These are phyloP conservation scores for Urocolius indicus DNA, from an alignment of 2,113 vertebrate species.

Conservation along the genomic window DNA sequence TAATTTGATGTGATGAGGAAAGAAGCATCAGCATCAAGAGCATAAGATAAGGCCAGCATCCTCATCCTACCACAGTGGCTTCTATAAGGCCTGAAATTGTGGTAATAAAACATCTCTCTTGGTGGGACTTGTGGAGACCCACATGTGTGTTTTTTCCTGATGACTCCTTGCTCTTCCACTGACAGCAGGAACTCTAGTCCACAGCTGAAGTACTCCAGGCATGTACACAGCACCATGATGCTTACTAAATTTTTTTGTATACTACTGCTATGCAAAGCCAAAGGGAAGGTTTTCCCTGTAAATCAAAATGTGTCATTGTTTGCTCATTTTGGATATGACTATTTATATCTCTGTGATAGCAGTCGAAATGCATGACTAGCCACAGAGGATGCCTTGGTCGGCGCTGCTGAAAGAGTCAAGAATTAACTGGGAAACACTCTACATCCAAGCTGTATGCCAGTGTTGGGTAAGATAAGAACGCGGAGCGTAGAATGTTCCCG, in stretches of 20 bases:
- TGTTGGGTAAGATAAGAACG: rapidly evolving
- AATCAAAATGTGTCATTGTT: background rate
- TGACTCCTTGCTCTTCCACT: background rate
- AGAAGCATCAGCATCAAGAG: background rate
- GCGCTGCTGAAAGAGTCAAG: background rate
- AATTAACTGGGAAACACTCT: rapidly evolving
- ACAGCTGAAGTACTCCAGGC: background rate
- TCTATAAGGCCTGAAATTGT: background rate
- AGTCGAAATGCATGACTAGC: background rate
- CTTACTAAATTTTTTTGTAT: background rate
- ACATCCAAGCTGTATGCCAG: rapidly evolving
- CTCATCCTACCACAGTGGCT: background rate
- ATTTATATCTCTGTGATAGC: background rate
- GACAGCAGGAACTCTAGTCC: background rate
- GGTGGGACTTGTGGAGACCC: background rate
- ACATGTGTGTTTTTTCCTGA: background rate
- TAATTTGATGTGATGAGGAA: background rate
- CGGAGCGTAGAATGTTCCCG: rapidly evolving
- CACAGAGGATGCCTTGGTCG: background rate
- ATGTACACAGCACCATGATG: background rate
- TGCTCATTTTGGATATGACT: background rate
- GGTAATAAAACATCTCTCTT: background rate
- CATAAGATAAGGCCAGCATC: background rate
- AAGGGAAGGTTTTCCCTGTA: background rate
- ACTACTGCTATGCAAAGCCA: background rate